A percentile compares a stretch with the other conserved stretches of the same genome.
These are phyloP conservation scores for Decapterus maruadsi DNA, from an alignment of 2,797 vertebrate species.

Conservation along the genomic window DNA sequence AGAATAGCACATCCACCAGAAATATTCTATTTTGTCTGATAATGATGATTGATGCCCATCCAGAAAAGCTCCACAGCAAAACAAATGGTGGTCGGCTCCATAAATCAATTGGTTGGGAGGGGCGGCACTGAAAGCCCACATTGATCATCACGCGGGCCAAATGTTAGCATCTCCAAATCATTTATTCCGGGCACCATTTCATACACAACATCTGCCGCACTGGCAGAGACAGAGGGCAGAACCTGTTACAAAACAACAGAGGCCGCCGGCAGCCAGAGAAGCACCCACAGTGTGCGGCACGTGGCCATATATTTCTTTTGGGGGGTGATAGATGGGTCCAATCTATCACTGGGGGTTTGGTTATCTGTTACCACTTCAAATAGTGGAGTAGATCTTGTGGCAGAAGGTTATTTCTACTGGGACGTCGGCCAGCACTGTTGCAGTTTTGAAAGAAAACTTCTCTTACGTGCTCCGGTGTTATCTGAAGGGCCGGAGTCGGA, in stretches of 20 bases:
- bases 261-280: constrained; percentile 12
- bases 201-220: constrained; percentile 65
- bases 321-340: constrained; percentile 12
- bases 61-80: constrained; percentile 47
- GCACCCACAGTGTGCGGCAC: not conserved
- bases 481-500: not conserved
- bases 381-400: not conserved
- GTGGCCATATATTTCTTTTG: not conserved
- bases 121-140: constrained; percentile 55
- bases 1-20: constrained; percentile 10
- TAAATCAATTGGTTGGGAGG: constrained; percentile 68
- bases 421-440: not conserved
- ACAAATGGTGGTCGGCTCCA: constrained; percentile 54
- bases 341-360: not conserved
- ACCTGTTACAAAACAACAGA: constrained; percentile 44
- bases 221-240: constrained; percentile 53
- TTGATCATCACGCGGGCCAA: constrained; percentile 71
- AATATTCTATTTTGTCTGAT: constrained; percentile 56
- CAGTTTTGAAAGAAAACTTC: not conserved
- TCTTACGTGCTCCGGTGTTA: not conserved
- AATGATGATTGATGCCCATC: constrained; percentile 67
- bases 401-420: not conserved
- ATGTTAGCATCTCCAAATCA: constrained; percentile 67
- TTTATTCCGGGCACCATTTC: constrained; percentile 63
- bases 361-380: constrained; percentile 20